Evolutionary conservation across 2,888 invertebrate species (phyloP), one percentile per base, ranked within the genome.

Genomic region (Panorpa germanica): DNA sequence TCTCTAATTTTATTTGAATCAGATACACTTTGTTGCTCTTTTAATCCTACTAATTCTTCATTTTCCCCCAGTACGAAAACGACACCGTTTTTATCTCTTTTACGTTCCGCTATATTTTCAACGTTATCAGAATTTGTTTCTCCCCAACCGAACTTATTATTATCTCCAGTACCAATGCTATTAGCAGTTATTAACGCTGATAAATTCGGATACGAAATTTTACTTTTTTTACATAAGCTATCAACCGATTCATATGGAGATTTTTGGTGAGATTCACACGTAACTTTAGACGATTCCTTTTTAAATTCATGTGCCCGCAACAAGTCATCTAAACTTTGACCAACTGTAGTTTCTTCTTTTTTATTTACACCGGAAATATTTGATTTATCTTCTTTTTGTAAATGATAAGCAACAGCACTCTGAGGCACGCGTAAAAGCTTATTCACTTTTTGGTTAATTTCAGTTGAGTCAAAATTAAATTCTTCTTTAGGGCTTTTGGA

Each of bases 31-130:
- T n/a, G n/a, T n/a, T n/a, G n/a, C n/a, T n/a, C 55, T 42, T 71
- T 73, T 25, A 75, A 46, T 24, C 70, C 70, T 4, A 73, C 61
- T 21, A 75, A 46, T 40, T 67, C 63, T 38, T 76, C 76, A 43
- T 73, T 63, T 33, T 76, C 76, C 12, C 76, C 76, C 26, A 77
- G 47, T 4, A 75, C 70, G 47, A 77, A 77, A 6, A 76, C 55
- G 0, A 76, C 76, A 17, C 50, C 42, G 36, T 56, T 53, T 35
- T 61, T 47, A 32, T 52, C 52, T 15, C 25, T 27, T 18, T 18
- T n/a, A 10, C 5, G 9, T 9, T 8, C 33, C 7, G 18, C 14
- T 9, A 25, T 29, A 10, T 23, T 13, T 19, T 15, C 24, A 10
- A 22, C n/a, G 14, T 28, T 11, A 19, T 29, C 35, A 18, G 8